A percentile compares a stretch with the other conserved stretches of the same genome.
Evolutionary conservation across 2,888 invertebrate species (phyloP).

Genomic region (Pseudococcus longispinus): DNA sequence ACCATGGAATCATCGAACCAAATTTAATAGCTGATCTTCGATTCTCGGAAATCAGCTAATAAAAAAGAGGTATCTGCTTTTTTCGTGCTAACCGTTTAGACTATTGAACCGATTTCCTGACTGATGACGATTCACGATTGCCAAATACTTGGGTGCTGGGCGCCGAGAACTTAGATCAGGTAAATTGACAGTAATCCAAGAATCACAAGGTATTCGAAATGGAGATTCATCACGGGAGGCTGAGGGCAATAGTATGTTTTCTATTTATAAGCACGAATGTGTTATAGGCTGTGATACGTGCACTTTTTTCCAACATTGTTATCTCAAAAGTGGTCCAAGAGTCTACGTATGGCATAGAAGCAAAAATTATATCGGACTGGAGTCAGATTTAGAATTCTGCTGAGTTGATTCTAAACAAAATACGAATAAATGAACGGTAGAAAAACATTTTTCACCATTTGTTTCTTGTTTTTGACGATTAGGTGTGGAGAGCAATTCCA

Average conservation of each 20-base stretch:
- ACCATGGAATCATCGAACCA: too few species aligned
- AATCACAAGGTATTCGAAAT: slow-evolving; percentile 14
- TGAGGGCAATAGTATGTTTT: background rate
- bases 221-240: background rate
- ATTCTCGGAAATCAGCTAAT: too few species aligned
- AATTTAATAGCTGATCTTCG: too few species aligned
- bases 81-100: too few species aligned
- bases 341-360: background rate
- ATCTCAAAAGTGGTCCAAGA: background rate
- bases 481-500: too few species aligned
- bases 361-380: background rate
- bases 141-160: background rate
- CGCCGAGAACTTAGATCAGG: background rate
- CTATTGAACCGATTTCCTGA: background rate
- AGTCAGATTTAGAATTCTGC: background rate
- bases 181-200: slow-evolving; percentile 15
- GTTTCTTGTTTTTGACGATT: too few species aligned
- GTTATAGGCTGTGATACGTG: background rate
- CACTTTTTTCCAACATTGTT: background rate
- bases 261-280: background rate
- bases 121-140: background rate
- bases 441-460: too few species aligned
- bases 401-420: background rate
- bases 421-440: background rate
- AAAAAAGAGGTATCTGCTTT: too few species aligned